Evolutionary conservation across 2,113 vertebrate species (phyloP).

Genomic region (Pachypanchax playfairii): DNA sequence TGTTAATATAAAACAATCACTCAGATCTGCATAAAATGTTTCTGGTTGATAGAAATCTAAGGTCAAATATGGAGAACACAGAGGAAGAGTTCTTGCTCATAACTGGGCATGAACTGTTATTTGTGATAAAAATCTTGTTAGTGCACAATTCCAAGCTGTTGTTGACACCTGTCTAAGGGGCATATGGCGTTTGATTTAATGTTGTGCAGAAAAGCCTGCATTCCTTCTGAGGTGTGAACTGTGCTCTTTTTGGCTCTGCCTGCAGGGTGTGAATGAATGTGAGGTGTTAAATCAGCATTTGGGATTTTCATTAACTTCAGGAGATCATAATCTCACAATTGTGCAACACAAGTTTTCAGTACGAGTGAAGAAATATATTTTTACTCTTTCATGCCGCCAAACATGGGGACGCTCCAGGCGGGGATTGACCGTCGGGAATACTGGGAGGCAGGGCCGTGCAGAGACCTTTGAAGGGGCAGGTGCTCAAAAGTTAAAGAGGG

Average conservation of each 20-base stretch:
- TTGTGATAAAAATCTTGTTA: constrained; percentile 49
- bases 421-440: too few relatives aligned
- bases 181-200: constrained; percentile 58
- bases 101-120: constrained; percentile 38
- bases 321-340: too few relatives aligned
- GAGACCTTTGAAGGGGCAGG: too few relatives aligned
- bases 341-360: constrained; percentile 23
- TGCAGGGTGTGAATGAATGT: constrained; percentile 38
- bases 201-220: constrained; percentile 36
- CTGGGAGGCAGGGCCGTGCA: too few relatives aligned
- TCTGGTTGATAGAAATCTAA: constrained; percentile 33
- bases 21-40: neutral
- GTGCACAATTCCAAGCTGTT: constrained; percentile 29
- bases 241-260: constrained; percentile 36
- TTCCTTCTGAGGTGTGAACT: constrained; percentile 58
- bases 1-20: too few relatives aligned
- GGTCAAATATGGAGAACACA: constrained; percentile 33
- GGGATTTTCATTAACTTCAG: constrained; percentile 33
- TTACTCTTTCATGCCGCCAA: too few relatives aligned
- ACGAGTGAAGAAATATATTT: constrained; percentile 35
- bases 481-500: too few relatives aligned
- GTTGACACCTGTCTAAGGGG: constrained; percentile 65
- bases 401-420: too few relatives aligned
- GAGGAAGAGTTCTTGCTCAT: constrained; percentile 13
- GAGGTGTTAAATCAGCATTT: constrained; percentile 59